Evolutionary conservation across 1,140 invertebrate species (phyloP).

Genomic region (Colletes gigas): DNA sequence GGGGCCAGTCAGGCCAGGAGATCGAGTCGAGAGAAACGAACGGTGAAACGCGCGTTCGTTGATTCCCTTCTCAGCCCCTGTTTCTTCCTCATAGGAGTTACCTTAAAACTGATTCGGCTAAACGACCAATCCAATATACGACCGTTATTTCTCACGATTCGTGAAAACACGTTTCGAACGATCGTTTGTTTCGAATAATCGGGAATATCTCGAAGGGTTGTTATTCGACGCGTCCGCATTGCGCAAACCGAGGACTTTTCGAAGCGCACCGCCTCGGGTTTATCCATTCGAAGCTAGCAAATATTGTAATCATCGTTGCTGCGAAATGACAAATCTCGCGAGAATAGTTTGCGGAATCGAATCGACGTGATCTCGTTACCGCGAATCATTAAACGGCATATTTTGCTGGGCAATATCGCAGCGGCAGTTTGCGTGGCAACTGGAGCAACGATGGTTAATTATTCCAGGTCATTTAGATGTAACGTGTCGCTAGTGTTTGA

Average conservation of each 20-base stretch:
- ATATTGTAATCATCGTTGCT: background rate
- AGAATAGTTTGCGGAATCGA: background rate
- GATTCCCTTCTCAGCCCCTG: too few species aligned
- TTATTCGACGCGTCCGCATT: constrained; percentile 30
- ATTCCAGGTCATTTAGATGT: constrained; percentile 65
- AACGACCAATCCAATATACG: background rate
- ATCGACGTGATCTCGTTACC: background rate
- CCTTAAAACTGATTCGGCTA: background rate
- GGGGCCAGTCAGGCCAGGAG: too few species aligned
- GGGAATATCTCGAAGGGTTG: background rate
- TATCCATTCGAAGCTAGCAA: background rate
- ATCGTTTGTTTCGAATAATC: background rate
- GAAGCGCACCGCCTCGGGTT: background rate
- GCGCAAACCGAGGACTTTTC: constrained; percentile 38
- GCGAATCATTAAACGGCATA: background rate
- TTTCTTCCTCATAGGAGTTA: background rate
- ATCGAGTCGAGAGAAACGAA: too few species aligned
- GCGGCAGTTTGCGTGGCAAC: constrained; percentile 30
- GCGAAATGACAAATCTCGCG: background rate
- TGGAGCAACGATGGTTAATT: constrained; percentile 57
- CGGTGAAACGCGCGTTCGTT: too few species aligned
- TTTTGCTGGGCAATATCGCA: constrained; percentile 37
- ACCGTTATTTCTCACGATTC: too few species aligned
- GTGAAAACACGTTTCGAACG: background rate
- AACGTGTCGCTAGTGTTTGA: constrained; percentile 53